Evolutionary conservation across 2,797 vertebrate genomes (phyloP).

Genomic region (Lutjanus campechanus): DNA sequence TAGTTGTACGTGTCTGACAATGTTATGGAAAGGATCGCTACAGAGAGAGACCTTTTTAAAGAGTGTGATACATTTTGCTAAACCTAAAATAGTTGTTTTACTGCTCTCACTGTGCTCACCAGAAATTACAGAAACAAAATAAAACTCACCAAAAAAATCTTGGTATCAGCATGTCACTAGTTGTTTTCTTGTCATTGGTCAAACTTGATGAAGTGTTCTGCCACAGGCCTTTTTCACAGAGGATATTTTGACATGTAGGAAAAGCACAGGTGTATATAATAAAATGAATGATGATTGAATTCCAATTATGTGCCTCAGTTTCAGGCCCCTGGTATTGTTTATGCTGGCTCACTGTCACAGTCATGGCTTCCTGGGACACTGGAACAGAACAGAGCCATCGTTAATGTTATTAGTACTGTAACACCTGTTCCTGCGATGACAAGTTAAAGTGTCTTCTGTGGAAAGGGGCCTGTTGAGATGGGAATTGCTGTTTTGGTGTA

Average conservation of each 20-base stretch:
- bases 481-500: not conserved
- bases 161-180: not conserved
- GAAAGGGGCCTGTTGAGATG: not conserved
- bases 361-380: not conserved
- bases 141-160: too few relatives aligned
- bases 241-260: constrained; percentile 3
- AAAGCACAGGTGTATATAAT: constrained; percentile 14
- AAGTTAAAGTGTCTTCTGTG: not conserved
- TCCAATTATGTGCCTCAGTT: not conserved
- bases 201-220: not conserved
- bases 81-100: too few relatives aligned
- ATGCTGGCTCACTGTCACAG: not conserved
- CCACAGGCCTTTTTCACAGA: not conserved
- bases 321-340: too few relatives aligned
- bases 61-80: too few relatives aligned
- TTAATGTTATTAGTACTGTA: not conserved
- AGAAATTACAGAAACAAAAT: too few relatives aligned
- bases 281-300: not conserved
- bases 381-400: not conserved
- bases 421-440: too few relatives aligned
- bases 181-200: not conserved
- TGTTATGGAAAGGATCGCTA: too few relatives aligned
- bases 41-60: too few relatives aligned
- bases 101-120: too few relatives aligned
- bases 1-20: too few relatives aligned